These are phyloP conservation scores for Gadus macrocephalus DNA, from an alignment of 2,113 vertebrate genomes.

Conservation along the genomic window DNA sequence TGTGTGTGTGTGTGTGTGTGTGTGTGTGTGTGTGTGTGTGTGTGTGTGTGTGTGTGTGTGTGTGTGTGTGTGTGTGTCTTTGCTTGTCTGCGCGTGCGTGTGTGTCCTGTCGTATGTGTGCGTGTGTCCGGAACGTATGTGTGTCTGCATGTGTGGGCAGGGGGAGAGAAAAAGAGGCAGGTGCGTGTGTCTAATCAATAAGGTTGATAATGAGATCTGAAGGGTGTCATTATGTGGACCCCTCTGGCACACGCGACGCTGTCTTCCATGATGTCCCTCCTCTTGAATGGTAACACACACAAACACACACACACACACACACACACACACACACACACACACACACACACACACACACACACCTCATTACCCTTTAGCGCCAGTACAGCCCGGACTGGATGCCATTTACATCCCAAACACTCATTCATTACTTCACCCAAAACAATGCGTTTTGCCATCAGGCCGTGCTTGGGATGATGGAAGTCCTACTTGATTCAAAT, in stretches of 20 bases:
- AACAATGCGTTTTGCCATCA: background rate
- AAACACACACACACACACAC: background rate
- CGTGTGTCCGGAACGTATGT: background rate
- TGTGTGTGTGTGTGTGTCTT: slow-evolving; percentile 4
- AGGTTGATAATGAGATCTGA: slow-evolving; percentile 74
- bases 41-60: slow-evolving; percentile 2
- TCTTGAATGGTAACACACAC: slow-evolving; percentile 32
- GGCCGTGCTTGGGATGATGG: too few relatives aligned
- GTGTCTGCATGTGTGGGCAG: slow-evolving; percentile 16
- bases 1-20: too few relatives aligned
- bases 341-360: slow-evolving; percentile 12
- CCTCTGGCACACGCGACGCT: slow-evolving; percentile 42
- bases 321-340: slow-evolving; percentile 24
- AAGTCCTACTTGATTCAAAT: too few relatives aligned
- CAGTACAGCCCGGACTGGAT: slow-evolving; percentile 38
- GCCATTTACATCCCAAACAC: slow-evolving; percentile 15
- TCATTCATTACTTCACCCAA: slow-evolving; percentile 10
- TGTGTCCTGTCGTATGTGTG: too few relatives aligned
- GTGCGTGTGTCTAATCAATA: slow-evolving; percentile 71
- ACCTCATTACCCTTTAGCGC: slow-evolving; percentile 71
- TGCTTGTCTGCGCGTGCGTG: background rate
- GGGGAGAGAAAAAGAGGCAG: slow-evolving; percentile 43
- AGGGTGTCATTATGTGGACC: slow-evolving; percentile 55
- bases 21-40: slow-evolving; percentile 10
- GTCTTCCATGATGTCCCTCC: slow-evolving; percentile 56